Base-by-base conservation (phyloP, 2,888 invertebrate genomes). In the Cosmopolites sordidus region DNA sequence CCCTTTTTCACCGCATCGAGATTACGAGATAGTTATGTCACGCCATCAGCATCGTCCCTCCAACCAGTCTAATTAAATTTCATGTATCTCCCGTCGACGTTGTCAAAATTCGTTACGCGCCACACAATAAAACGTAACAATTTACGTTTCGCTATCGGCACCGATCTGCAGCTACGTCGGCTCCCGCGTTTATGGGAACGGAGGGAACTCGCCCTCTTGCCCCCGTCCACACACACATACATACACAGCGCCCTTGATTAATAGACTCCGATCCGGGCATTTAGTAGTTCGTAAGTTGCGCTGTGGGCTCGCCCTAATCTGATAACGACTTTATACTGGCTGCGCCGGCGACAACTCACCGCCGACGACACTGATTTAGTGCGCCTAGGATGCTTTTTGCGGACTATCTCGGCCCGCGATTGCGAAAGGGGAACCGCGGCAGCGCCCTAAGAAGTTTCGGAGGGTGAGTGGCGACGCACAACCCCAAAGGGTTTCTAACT, bases 241-340 rank as follows among this genome's bases (percentile, higher is more conserved):
- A 33, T 33, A 33, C n/a, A 33, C 33, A 4, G n/a, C 33, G 41
- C 18, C 41, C 61, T 66, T 69, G 69, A 69, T 69, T 69, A 69
- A 69, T 69, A 68, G 68, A 67, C 68, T 69, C 64, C 67, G 66
- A 68, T 67, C 68, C 66, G 62, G 68, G 64, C 69, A 66, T 69
- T 69, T 69, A 68, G 67, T 67, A 68, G 68, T 69, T 68, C 66
- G 67, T 68, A 68, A 68, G 67, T 68, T 67, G 63, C 62, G 33
- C 33, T 61, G 67, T 11, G 33, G 62, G 58, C 64, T 66, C 65
- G 64, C 66, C 64, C 67, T 68, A 68, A 69, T 69, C 68, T 68
- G 69, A 69, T 69, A 69, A 69, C 67, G 69, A 66, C 67, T 67
- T 64, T 66, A 65, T 66, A 63, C 65, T 64, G 51, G 60, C 59